Evolutionary conservation across 2,797 vertebrate genomes (phyloP).

Genomic region (Pipistrellus nathusii): DNA sequence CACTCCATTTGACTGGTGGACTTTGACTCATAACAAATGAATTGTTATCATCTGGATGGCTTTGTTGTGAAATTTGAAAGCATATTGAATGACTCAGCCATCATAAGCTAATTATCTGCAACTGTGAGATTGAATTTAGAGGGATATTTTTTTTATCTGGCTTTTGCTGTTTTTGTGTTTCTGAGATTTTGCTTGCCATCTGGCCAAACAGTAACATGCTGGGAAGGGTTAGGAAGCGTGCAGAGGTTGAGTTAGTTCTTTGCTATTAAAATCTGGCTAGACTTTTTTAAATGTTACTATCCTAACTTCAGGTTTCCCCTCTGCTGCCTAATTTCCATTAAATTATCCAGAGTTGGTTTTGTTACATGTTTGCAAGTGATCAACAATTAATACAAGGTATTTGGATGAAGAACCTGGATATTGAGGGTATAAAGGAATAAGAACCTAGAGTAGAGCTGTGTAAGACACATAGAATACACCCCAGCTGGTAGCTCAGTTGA

Average conservation of each 20-base stretch:
- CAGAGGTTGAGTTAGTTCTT: background rate
- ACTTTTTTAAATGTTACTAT: background rate
- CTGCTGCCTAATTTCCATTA: slow-evolving; percentile 9
- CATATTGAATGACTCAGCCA: slow-evolving; percentile 56
- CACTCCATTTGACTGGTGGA: slow-evolving; percentile 23
- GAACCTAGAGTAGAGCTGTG: background rate
- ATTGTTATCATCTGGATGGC: slow-evolving; percentile 53
- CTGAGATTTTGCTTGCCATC: slow-evolving; percentile 57
- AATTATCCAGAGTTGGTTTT: background rate
- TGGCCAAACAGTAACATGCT: slow-evolving; percentile 14
- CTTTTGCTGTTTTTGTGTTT: slow-evolving; percentile 55
- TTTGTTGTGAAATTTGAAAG: slow-evolving; percentile 72
- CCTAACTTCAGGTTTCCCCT: background rate
- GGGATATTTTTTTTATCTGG: slow-evolving; percentile 61
- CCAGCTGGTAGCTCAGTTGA: background rate
- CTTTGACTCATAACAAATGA: slow-evolving; percentile 71
- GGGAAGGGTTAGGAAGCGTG: background rate
- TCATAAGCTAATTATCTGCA: slow-evolving; percentile 74
- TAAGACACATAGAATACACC: background rate
- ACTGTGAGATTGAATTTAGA: slow-evolving; percentile 67
- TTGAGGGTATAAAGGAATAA: background rate
- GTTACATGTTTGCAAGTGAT: background rate
- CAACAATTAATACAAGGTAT: background rate
- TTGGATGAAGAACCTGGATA: background rate
- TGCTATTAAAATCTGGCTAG: background rate